Percentiles rank a stretch among this genome's conserved stretches.
Evolutionary conservation across 2,888 invertebrate species (phyloP).

Genomic region (Cheilosia urbana): DNA sequence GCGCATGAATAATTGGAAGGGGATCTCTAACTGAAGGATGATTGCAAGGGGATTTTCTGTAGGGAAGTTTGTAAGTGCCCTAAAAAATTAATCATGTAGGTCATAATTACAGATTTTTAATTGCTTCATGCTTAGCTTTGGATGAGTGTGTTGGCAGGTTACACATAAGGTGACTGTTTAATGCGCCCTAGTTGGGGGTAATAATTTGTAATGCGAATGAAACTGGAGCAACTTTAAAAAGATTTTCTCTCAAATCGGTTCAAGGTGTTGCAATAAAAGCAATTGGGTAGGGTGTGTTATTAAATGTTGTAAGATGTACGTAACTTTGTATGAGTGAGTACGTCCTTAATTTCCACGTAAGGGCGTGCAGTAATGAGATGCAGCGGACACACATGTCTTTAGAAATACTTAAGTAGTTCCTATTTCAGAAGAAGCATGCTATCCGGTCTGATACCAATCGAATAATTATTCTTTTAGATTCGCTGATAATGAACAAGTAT

Average conservation of each 20-base stretch:
- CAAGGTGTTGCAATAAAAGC: conserved; percentile 17
- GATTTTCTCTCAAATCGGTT: neutral
- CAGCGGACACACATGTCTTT: no score
- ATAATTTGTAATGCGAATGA: conserved; percentile 9
- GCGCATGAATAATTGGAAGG: conserved; percentile 42
- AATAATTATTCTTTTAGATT: no score
- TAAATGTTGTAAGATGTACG: neutral
- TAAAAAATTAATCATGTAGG: conserved; percentile 67
- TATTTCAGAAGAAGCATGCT: no score
- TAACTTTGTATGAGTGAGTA: no score
- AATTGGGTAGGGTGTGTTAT: neutral
- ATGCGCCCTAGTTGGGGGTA: conserved; percentile 52
- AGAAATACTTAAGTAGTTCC: no score
- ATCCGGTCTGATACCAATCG: no score
- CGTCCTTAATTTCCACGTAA: no score
- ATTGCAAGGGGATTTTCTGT: conserved; percentile 2
- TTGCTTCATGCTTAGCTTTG: conserved; percentile 51
- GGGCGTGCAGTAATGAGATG: no score
- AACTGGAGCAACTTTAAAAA: conserved; percentile 18
- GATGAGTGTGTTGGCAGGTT: conserved; percentile 51
- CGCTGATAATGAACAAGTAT: no score
- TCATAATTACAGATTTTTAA: conserved; percentile 66
- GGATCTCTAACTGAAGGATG: conserved; percentile 1
- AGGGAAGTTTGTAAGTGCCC: conserved; percentile 22
- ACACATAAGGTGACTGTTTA: conserved; percentile 63